A percentile compares a stretch with the other conserved stretches of the same genome.
Evolutionary conservation across 2,888 invertebrate species (phyloP).

Genomic region (Eulithis prunata): DNA sequence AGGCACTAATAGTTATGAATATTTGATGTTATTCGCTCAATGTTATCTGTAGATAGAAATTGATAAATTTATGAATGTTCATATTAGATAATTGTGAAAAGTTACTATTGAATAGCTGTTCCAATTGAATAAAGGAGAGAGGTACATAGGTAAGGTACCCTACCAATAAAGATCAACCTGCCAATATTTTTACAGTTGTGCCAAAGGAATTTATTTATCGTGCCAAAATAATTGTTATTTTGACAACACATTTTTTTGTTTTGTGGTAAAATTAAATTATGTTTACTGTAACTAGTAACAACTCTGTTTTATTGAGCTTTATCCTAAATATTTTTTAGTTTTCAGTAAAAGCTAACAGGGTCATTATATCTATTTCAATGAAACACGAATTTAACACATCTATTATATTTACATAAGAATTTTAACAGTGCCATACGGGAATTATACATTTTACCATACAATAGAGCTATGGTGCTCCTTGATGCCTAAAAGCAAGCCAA

Average conservation of each 20-base stretch:
- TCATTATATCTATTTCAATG: constrained; percentile 49
- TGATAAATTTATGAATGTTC: constrained; percentile 14
- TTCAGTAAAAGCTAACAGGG: background rate
- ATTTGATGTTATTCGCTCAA: constrained; percentile 41
- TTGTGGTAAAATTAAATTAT: constrained; percentile 26
- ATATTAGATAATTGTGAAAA: constrained; percentile 1
- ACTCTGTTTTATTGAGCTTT: too few species aligned
- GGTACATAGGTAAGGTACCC: too few species aligned
- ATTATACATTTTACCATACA: constrained; percentile 64
- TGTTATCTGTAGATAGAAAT: constrained; percentile 27
- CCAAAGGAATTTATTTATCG: constrained; percentile 25
- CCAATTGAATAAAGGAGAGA: too few species aligned
- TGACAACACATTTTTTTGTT: constrained; percentile 25
- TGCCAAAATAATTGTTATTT: constrained; percentile 34
- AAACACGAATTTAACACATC: constrained; percentile 79
- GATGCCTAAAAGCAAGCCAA: constrained; percentile 66
- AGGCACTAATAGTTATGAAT: constrained; percentile 39
- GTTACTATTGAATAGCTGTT: too few species aligned
- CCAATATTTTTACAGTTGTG: constrained; percentile 21
- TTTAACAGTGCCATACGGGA: constrained; percentile 81
- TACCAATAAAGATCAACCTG: background rate
- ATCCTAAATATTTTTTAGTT: background rate
- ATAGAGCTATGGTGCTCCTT: constrained; percentile 68
- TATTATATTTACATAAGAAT: constrained; percentile 83
- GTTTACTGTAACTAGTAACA: background rate